Conservation (phyloP, 2,797 vertebrate species). For the Diplodus sargus region DNA sequence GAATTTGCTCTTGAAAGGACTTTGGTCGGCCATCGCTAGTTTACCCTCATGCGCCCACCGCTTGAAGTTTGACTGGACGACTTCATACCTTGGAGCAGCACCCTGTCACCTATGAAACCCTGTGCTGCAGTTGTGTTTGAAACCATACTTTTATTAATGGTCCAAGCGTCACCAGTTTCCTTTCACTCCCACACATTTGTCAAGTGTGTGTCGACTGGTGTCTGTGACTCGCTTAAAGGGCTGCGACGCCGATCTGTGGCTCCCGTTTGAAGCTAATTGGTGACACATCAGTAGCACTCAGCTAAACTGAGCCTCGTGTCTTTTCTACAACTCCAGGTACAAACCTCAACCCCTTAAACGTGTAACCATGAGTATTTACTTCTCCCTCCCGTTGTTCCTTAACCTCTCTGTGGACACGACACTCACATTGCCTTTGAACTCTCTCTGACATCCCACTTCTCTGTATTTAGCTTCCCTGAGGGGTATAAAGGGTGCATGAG, state of each 20-base stretch:
- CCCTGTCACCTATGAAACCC: constrained; percentile 8
- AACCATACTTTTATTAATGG: constrained; percentile 20
- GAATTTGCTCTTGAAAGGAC: constrained; percentile 68
- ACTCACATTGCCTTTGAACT: constrained; percentile 63
- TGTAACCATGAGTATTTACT: constrained; percentile 7
- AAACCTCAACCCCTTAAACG: constrained; percentile 11
- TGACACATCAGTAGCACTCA: constrained; percentile 18
- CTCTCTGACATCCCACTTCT: constrained; percentile 50
- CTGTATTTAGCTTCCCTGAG: constrained; percentile 71
- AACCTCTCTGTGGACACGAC: constrained; percentile 5
- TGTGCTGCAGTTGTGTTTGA: constrained; percentile 27
- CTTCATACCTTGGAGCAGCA: background rate
- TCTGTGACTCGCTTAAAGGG: constrained; percentile 31
- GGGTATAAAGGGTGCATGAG: constrained; percentile 56
- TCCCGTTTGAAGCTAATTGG: constrained; percentile 47
- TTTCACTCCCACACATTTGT: constrained; percentile 38
- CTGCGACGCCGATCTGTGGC: constrained; percentile 18
- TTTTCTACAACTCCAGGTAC: background rate
- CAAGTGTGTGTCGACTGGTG: constrained; percentile 25
- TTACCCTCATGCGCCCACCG: constrained; percentile 18
- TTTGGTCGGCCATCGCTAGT: constrained; percentile 26
- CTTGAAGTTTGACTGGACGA: constrained; percentile 14
- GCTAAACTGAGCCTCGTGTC: constrained; percentile 1
- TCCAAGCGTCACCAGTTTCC: constrained; percentile 7
- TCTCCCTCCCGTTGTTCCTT: background rate